Evolutionary conservation across 2,888 invertebrate genomes (phyloP).

Genomic region (Sarcophaga subvicina): DNA sequence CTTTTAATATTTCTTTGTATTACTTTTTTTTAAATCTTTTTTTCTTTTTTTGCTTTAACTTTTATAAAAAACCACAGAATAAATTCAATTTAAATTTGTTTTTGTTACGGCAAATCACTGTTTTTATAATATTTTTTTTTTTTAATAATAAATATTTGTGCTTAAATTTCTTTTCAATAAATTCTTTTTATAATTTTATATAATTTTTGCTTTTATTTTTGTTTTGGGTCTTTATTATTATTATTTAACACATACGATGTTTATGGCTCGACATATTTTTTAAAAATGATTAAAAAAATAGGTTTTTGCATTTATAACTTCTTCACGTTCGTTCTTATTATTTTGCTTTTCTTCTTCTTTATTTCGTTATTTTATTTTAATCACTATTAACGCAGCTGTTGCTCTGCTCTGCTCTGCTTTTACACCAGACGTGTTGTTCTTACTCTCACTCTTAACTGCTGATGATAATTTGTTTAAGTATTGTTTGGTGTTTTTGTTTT

Average conservation of each 20-base stretch:
- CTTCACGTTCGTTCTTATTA: slow-evolving; percentile 25
- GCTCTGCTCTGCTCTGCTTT: slow-evolving; percentile 4
- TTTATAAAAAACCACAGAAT: slow-evolving; percentile 11
- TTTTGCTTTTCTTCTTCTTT: background rate
- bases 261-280: slow-evolving; percentile 58
- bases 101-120: slow-evolving; percentile 5
- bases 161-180: slow-evolving; percentile 7
- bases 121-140: slow-evolving; percentile 4
- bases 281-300: slow-evolving; percentile 62
- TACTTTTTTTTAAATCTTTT: slow-evolving; percentile 21
- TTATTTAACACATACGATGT: slow-evolving; percentile 47
- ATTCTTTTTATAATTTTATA: background rate
- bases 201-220: background rate
- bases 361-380: no score
- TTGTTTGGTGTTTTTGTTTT: slow-evolving; percentile 15
- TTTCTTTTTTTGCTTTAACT: background rate
- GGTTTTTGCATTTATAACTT: slow-evolving; percentile 59
- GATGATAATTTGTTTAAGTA: slow-evolving; percentile 32
- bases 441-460: slow-evolving; percentile 30
- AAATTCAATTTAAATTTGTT: slow-evolving; percentile 12
- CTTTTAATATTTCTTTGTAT: background rate
- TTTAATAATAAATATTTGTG: slow-evolving; percentile 34
- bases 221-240: background rate
- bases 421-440: background rate
- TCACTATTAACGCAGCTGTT: slow-evolving; percentile 14